Evolutionary conservation across 2,888 invertebrate species (phyloP).

Genomic region (Acanthosoma haemorrhoidale): DNA sequence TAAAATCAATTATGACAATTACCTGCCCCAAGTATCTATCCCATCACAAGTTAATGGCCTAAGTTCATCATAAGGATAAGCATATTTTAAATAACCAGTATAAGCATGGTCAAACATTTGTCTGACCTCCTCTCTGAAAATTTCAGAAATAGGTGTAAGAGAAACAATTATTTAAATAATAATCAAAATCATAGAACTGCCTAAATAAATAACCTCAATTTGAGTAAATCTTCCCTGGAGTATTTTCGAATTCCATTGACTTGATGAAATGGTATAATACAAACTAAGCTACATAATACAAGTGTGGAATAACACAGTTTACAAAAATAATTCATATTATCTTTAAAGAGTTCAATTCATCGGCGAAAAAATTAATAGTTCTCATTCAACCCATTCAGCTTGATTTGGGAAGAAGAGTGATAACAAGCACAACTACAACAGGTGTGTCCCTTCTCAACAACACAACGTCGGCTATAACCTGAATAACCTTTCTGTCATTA

Average conservation of each 20-base stretch:
- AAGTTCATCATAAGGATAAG: conserved; percentile 93
- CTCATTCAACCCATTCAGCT: neutral
- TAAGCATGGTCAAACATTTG: conserved; percentile 98
- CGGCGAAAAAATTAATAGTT: neutral
- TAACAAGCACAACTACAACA: too few relatives aligned
- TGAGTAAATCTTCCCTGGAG: conserved; percentile 18
- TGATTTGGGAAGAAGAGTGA: neutral
- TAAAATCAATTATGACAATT: conserved; percentile 38
- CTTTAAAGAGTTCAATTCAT: neutral
- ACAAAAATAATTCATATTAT: neutral
- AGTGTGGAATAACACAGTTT: neutral
- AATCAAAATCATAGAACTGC: neutral
- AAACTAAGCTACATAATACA: neutral
- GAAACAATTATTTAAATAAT: neutral
- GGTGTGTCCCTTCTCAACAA: too few relatives aligned
- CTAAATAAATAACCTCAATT: conserved; percentile 1
- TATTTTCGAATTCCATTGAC: conserved; percentile 24
- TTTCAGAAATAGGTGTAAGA: neutral
- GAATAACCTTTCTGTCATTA: too few relatives aligned
- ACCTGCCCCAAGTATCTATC: conserved; percentile 91
- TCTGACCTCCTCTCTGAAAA: conserved; percentile 70
- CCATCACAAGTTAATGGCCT: conserved; percentile 94
- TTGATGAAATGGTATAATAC: neutral
- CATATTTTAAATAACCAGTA: conserved; percentile 86
- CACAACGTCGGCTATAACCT: too few relatives aligned